Base-by-base conservation (phyloP, 2,797 vertebrate species). In the Phoxinus dragarum region DNA sequence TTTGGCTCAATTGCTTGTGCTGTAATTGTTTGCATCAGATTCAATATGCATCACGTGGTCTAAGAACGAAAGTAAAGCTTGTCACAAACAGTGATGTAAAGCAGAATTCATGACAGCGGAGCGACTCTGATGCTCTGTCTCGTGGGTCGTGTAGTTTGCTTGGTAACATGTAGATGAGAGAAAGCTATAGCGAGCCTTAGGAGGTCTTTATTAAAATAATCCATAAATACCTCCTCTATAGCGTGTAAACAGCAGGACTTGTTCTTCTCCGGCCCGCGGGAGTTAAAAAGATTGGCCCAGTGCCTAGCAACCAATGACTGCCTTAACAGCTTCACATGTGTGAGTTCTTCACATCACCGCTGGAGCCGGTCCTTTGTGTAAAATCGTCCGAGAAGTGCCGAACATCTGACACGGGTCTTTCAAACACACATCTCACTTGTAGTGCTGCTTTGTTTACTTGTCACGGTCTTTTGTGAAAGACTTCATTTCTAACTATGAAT, bases 1-100 rank as follows among this genome's bases (percentile, higher is more conserved):
- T 56, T 56, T 79, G 49, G 69, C 44, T 38, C 36, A 56, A 64
- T 82, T 49, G 17, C 75, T 66, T 59, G 10, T 52, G 47, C 77
- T 68, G 74, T 69, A 82, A 80, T 85, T 82, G 85, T 82, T 80
- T 84, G 79, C 86, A 83, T 44, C 11, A 11, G 82, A 73, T 79
- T 71, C 7, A 36, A 74, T 82, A 75, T 44, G 56, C 54, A 42
- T 75, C 71, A 6, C 19, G 10, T 34, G 64, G 85, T 79, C 68
- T 17, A 73, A 54, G 61, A 59, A 61, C 27, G 4, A 17, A 81
- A 78, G 66, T 61, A 61, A 10, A 71, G 73, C 52, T 85, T 59
- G 36, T 61, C 23, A 68, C 68, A 59, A 66, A 66, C 77, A 76
- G 68, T 34, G 16, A 72, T 72, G 23, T 34, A 81, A 72, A 81